Evolutionary conservation across 2,888 invertebrate species (phyloP).

Genomic region (Pterostichus niger): DNA sequence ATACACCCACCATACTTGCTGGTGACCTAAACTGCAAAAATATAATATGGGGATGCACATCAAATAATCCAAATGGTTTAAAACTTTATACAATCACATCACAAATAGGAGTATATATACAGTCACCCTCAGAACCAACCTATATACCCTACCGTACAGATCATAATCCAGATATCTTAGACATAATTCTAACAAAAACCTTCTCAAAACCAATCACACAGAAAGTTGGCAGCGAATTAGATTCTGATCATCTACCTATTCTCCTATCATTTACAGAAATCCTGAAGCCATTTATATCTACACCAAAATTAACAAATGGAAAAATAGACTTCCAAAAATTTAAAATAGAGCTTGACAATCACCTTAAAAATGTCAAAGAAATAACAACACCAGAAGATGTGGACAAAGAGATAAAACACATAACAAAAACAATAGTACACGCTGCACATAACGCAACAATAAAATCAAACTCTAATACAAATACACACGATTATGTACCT

Average conservation of each 20-base stretch:
- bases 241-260: slow-evolving; percentile 61
- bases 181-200: slow-evolving; percentile 35
- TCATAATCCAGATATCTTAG: slow-evolving; percentile 60
- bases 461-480: neutral
- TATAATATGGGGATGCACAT: slow-evolving; percentile 54
- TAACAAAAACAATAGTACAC: neutral
- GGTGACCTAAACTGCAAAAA: slow-evolving; percentile 60
- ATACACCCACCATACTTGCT: slow-evolving; percentile 38
- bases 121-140: slow-evolving; percentile 36
- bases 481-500: slow-evolving; percentile 1
- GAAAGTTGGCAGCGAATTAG: slow-evolving; percentile 40
- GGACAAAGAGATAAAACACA: slow-evolving; percentile 1
- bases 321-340: slow-evolving; percentile 31
- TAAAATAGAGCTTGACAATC: neutral
- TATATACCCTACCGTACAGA: slow-evolving; percentile 40
- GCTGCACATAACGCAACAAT: slow-evolving; percentile 11
- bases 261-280: slow-evolving; percentile 45
- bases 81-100: slow-evolving; percentile 34
- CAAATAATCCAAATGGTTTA: slow-evolving; percentile 60
- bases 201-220: slow-evolving; percentile 19
- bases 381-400: neutral
- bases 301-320: slow-evolving; percentile 15
- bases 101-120: slow-evolving; percentile 7
- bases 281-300: slow-evolving; percentile 24
- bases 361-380: neutral